Conservation (phyloP, 1,140 invertebrate genomes). For the Mercenaria mercenaria region DNA sequence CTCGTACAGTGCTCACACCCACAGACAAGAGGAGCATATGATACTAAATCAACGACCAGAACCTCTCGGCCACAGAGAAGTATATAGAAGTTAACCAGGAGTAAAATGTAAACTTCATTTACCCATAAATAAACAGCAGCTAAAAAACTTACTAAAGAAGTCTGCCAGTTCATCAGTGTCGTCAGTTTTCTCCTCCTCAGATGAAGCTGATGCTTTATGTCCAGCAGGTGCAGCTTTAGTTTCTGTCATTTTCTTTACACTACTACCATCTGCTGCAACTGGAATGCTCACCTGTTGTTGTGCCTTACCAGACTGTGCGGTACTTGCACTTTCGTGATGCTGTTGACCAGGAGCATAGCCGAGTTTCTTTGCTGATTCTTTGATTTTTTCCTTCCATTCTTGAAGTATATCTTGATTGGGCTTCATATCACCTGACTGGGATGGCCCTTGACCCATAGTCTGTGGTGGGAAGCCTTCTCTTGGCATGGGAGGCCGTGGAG, state of each 20-base stretch:
- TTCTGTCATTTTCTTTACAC: not conserved
- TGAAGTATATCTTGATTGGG: not conserved
- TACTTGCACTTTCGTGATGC: not conserved
- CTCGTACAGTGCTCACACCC: too few species aligned
- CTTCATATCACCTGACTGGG: not conserved
- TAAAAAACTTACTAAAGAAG: constrained; percentile 75
- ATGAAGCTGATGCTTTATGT: constrained; percentile 73
- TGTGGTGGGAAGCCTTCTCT: not conserved
- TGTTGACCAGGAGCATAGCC: not conserved
- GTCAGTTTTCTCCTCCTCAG: constrained; percentile 81
- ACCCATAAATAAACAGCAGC: too few species aligned
- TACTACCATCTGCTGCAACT: not conserved
- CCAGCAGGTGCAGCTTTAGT: constrained; percentile 41
- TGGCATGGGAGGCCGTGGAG: not conserved
- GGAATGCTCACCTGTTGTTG: not conserved
- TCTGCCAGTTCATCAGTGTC: constrained; percentile 77
- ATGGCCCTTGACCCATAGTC: not conserved
- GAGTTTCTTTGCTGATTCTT: constrained; percentile 24
- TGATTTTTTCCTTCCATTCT: constrained; percentile 22
- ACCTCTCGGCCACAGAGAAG: too few species aligned
- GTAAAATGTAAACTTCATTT: too few species aligned
- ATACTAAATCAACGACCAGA: too few species aligned
- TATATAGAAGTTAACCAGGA: too few species aligned
- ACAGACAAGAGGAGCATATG: too few species aligned
- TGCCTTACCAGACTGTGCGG: not conserved